Evolutionary conservation across 2,113 vertebrate genomes (phyloP).

Genomic region (Cyanistes caeruleus): DNA sequence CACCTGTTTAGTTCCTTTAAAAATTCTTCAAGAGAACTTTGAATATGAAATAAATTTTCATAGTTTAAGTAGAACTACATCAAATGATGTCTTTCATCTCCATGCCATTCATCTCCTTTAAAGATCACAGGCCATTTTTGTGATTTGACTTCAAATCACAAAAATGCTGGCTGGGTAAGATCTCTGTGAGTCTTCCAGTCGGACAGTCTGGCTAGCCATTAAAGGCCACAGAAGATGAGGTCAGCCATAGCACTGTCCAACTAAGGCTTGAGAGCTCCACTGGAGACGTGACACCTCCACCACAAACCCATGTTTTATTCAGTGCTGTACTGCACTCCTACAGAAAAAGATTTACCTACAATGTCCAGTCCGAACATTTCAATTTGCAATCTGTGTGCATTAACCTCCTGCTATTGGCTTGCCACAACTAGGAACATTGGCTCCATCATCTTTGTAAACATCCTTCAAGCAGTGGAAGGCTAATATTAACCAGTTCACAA

Average conservation of each 20-base stretch:
- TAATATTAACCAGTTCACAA: background rate
- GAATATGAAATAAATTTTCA: background rate
- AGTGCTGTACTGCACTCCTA: background rate
- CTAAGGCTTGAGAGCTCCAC: background rate
- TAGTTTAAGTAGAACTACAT: background rate
- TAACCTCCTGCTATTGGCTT: background rate
- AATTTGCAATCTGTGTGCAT: background rate
- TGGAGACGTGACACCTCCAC: background rate
- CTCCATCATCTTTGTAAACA: background rate
- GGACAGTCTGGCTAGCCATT: background rate
- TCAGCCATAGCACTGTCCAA: background rate
- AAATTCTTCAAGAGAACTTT: background rate
- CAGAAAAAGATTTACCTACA: background rate
- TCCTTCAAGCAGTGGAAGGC: background rate
- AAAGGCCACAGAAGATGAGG: background rate
- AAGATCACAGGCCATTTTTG: background rate
- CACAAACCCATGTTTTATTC: background rate
- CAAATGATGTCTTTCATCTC: background rate
- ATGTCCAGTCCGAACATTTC: background rate
- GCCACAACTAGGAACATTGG: background rate
- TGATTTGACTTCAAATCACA: background rate
- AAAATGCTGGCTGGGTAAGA: background rate
- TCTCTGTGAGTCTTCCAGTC: background rate
- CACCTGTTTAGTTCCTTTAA: background rate
- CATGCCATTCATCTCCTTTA: background rate